Evolutionary conservation across 1,140 invertebrate species (phyloP), one percentile per base, ranked within the genome.

Genomic region (Araneus ventricosus): DNA sequence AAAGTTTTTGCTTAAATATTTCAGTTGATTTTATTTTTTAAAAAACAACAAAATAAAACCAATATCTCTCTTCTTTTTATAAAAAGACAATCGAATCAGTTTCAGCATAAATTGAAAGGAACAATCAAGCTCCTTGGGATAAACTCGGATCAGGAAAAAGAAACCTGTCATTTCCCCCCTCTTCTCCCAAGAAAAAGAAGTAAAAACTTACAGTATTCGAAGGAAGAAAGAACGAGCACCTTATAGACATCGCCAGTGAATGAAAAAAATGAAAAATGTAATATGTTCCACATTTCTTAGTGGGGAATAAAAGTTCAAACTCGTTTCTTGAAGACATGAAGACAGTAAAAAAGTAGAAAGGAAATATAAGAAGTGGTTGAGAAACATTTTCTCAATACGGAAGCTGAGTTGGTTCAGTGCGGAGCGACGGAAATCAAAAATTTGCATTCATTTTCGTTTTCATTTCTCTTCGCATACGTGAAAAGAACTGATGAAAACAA

Each of bases 361-460:
- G 17, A 41, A 37, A 24, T 20, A 61, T 87, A 87, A 45, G 57
- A 37, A 61, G 34, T 14, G 85, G 30, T 87, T 61, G 20, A 82
- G 41, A 82, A 41, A 82, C 20, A 82, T 87, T 87, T 86, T 87
- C 59, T 24, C 85, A 45, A 22, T 37, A 17, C 85, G 85, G 30
- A 87, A 87, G 63, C 27, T 45, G 37, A 61, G 30, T 87, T 61
- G 30, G 3, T 75, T 75, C 70, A 34, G 27, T 34, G 17, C 30
- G n/a, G 20, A 57, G 27, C 27, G 85, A 45, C 10, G 85, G 85
- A 87, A 87, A 87, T 87, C 85, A 87, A 57, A 87, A 87, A 87
- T 87, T 87, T 87, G 59, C 85, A 87, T 87, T 86, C 37, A 87
- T 87, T 87, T 87, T 87, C 61, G 30, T 61, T 59, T 87, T 24